These are phyloP conservation scores for Balearica regulorum DNA, from an alignment of 2,797 vertebrate genomes.

Conservation along the genomic window DNA sequence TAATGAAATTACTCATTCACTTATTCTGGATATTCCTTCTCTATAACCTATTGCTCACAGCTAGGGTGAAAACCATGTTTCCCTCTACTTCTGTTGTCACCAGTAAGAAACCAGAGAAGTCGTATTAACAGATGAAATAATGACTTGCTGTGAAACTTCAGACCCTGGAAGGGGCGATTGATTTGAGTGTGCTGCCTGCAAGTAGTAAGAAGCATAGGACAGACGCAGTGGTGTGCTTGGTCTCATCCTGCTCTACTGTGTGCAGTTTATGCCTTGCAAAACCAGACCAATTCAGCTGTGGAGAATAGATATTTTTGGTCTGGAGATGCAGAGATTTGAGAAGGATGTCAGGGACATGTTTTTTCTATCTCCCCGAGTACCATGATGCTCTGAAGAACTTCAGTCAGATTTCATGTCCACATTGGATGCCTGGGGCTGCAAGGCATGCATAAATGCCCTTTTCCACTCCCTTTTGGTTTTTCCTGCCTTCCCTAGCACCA, in stretches of 20 bases:
- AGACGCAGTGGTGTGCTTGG: background rate
- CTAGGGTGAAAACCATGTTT: background rate
- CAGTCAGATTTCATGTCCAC: fast-evolving
- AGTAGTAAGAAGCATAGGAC: background rate
- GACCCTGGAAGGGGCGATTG: background rate
- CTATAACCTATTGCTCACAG: conserved; percentile 13
- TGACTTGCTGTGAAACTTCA: conserved; percentile 6
- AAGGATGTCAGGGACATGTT: background rate
- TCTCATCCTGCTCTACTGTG: background rate
- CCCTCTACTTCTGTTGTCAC: background rate
- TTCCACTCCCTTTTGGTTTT: fast-evolving
- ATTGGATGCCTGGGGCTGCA: background rate
- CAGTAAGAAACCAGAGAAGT: background rate
- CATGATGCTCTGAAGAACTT: background rate
- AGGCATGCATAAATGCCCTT: background rate
- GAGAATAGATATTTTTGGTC: background rate
- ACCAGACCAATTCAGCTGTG: background rate
- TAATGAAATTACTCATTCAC: background rate
- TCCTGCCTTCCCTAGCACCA: background rate
- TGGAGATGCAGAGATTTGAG: background rate
- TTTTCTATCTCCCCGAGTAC: fast-evolving
- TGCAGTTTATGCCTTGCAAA: background rate
- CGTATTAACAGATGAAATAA: conserved; percentile 12
- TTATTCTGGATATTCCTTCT: background rate
- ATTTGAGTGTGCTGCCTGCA: background rate